These are phyloP conservation scores for Montipora cactus DNA, from an alignment of 64 coral and sea anemone species.

Conservation along the genomic window DNA sequence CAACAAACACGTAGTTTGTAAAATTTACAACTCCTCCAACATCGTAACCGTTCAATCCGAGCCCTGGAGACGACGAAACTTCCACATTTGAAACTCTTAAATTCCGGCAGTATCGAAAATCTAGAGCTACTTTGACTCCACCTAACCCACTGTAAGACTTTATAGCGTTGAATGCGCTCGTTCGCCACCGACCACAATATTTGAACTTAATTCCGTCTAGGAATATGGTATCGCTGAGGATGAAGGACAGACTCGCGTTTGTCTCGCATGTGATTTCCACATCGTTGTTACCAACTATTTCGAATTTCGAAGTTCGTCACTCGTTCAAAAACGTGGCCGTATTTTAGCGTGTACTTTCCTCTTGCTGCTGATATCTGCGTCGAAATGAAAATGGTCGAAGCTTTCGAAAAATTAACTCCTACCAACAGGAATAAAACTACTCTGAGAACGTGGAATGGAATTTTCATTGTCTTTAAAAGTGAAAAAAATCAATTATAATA, in stretches of 20 bases:
- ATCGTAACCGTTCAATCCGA: slow-evolving; percentile 71
- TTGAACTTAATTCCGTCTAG: slow-evolving; percentile 75
- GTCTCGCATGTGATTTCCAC: slow-evolving; percentile 54
- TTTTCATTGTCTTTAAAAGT: background rate
- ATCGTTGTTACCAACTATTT: slow-evolving; percentile 52
- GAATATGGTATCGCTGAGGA: slow-evolving; percentile 60
- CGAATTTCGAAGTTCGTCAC: slow-evolving; percentile 72
- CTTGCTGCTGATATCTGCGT: slow-evolving; percentile 59
- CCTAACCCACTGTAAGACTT: slow-evolving; percentile 45
- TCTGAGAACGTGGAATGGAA: background rate
- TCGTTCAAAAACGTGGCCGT: slow-evolving; percentile 39
- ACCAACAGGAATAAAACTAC: background rate
- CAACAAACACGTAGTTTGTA: slow-evolving; percentile 50
- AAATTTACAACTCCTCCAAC: slow-evolving; percentile 54
- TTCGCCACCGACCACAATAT: slow-evolving; percentile 68
- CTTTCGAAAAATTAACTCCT: background rate
- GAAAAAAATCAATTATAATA: background rate
- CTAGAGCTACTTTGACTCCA: slow-evolving; percentile 49
- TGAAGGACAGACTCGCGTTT: slow-evolving; percentile 78
- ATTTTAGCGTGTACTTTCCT: slow-evolving; percentile 58
- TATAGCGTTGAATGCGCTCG: slow-evolving; percentile 38
- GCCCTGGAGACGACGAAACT: slow-evolving; percentile 59
- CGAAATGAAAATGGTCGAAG: slow-evolving; percentile 62
- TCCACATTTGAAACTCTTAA: slow-evolving; percentile 43
- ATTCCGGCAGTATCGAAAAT: slow-evolving; percentile 81